Conservation (phyloP, 2,113 vertebrate genomes). For the Brachionichthys hirsutus region DNA sequence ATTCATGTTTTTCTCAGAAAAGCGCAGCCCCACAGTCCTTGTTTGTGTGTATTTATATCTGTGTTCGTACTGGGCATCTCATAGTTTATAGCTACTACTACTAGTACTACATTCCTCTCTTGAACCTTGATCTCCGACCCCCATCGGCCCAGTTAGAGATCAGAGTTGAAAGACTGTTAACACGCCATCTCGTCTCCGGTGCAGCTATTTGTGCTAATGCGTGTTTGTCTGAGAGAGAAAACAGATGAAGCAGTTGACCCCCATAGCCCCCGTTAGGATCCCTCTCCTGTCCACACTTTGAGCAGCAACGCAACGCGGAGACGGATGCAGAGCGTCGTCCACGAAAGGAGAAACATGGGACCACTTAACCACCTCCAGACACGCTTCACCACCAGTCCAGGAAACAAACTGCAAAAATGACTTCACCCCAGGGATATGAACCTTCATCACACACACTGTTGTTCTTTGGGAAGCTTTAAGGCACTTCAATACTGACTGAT, state of each 20-base stretch:
- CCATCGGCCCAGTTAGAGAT: neutral
- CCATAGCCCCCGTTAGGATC: neutral
- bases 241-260: conserved; percentile 36
- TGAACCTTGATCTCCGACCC: conserved; percentile 31
- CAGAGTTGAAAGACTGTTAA: conserved; percentile 12
- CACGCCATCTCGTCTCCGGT: neutral
- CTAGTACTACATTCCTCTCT: neutral
- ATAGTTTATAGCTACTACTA: neutral
- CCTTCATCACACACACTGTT: no score
- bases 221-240: neutral
- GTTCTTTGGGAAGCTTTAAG: no score
- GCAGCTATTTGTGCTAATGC: neutral
- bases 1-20: no score
- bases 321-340: conserved; percentile 17
- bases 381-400: neutral
- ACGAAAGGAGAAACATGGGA: conserved; percentile 2
- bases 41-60: neutral
- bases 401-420: conserved; percentile 17
- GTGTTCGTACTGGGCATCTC: neutral
- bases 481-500: neutral
- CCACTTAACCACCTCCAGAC: conserved; percentile 44
- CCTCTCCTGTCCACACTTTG: conserved; percentile 2
- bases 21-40: no score
- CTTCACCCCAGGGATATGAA: neutral
- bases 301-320: conserved; percentile 10